These are phyloP conservation scores for Nemotelus nigrinus DNA, from an alignment of 2,888 invertebrate species.

Conservation along the genomic window DNA sequence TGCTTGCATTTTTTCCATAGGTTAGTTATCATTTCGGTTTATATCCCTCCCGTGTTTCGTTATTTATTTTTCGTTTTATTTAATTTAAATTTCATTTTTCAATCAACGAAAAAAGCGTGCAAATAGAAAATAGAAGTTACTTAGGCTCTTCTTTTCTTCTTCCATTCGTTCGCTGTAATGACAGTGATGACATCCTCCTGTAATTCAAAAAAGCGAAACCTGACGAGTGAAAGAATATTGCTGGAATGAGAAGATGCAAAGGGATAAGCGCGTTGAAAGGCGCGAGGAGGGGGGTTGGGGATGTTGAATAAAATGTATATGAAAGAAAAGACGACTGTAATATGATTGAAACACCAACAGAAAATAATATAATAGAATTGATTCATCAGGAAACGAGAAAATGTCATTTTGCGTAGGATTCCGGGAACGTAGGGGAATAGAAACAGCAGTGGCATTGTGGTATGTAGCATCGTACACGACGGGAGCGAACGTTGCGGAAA, in stretches of 20 bases:
- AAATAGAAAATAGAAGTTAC: background rate
- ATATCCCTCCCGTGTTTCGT: background rate
- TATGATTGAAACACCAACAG: slow-evolving; percentile 21
- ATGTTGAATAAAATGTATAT: slow-evolving; percentile 10
- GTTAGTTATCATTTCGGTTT: slow-evolving; percentile 1
- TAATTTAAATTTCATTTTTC: slow-evolving; percentile 12
- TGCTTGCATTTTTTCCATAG: background rate
- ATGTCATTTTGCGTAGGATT: background rate
- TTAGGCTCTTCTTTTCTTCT: background rate
- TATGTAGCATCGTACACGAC: background rate
- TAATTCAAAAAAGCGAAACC: background rate
- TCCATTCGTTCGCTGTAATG: background rate
- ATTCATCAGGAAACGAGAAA: slow-evolving; percentile 14
- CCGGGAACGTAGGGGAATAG: background rate
- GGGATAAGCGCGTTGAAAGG: background rate
- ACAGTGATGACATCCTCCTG: no score
- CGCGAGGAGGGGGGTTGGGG: background rate
- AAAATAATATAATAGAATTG: slow-evolving; percentile 16
- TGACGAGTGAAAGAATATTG: background rate
- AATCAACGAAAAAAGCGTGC: background rate
- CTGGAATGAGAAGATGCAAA: background rate
- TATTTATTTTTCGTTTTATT: slow-evolving; percentile 19
- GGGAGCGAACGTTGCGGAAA: background rate
- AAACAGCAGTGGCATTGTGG: background rate
- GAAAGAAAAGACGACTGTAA: slow-evolving; percentile 17